Conservation (phyloP, 2,888 invertebrate species). For the Polydrusus pterygomalis region DNA sequence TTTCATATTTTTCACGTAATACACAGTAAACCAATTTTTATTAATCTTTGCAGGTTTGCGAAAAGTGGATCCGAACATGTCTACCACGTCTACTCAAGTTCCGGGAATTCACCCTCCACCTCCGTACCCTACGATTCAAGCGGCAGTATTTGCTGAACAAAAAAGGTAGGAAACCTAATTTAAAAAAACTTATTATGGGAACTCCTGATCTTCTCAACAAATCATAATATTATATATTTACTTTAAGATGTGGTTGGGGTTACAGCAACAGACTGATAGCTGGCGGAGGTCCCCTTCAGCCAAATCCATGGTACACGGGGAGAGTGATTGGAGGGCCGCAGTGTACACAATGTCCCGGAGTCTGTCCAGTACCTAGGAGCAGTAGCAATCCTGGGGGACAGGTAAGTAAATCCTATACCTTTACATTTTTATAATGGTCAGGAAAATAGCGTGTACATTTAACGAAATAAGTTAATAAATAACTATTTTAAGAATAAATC, state of each 20-base stretch:
- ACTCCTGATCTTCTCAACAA: no score
- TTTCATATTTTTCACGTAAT: no score
- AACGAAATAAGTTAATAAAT: no score
- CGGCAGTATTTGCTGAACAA: conserved; percentile 73
- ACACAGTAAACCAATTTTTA: no score
- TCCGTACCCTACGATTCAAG: conserved; percentile 66
- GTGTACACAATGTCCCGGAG: conserved; percentile 71
- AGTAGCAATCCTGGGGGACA: conserved; percentile 68
- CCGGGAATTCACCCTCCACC: conserved; percentile 61
- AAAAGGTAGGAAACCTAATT: conserved; percentile 64
- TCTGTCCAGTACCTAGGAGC: conserved; percentile 71
- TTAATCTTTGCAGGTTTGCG: conserved; percentile 66
- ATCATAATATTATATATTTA: not conserved
- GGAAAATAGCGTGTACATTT: no score
- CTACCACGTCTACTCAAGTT: conserved; percentile 64
- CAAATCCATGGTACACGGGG: conserved; percentile 68
- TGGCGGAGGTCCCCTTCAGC: conserved; percentile 61
- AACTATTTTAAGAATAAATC: no score
- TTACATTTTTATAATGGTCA: no score
- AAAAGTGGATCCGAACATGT: conserved; percentile 65
- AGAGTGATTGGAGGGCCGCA: conserved; percentile 68
- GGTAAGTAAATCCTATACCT: conserved; percentile 18
- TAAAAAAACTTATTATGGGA: no score
- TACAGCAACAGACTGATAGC: conserved; percentile 70
- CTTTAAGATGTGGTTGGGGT: conserved; percentile 69